Percentiles rank a stretch among this genome's conserved stretches.
phyloP scores from a whole-genome alignment of 2,888 invertebrate species.

The Cosmopolites sordidus region DNA sequence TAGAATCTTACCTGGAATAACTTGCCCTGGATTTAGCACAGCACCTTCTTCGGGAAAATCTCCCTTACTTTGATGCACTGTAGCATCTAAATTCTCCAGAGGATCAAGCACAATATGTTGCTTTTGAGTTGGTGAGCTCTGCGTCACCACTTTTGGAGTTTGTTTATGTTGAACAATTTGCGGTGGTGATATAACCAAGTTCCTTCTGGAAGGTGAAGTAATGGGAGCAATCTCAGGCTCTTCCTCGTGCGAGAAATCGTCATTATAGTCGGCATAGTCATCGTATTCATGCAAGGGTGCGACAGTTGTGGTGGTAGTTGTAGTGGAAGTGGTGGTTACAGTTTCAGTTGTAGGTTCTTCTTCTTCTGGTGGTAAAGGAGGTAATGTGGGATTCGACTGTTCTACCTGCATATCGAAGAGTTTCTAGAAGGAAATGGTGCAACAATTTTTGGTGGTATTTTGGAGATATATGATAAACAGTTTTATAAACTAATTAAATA shows the following conservation, averaged over 20 bases:
- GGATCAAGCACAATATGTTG: constrained; percentile 62
- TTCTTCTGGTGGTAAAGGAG: neutral
- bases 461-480: too few relatives aligned
- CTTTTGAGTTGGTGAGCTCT: constrained; percentile 48
- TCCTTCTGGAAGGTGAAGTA: constrained; percentile 13
- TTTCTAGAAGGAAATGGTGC: constrained; percentile 13
- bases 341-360: neutral
- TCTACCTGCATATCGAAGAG: constrained; percentile 23
- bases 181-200: constrained; percentile 3
- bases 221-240: constrained; percentile 47
- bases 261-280: constrained; percentile 49
- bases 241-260: constrained; percentile 57
- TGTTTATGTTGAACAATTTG: neutral
- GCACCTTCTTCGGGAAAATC: constrained; percentile 52
- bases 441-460: too few relatives aligned
- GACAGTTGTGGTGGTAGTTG: neutral
- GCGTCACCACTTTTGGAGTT: constrained; percentile 15
- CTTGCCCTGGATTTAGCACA: constrained; percentile 61
- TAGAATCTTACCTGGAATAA: constrained; percentile 50
- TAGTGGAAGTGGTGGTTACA: neutral
- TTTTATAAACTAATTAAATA: too few relatives aligned
- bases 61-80: constrained; percentile 57
- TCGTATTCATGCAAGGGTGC: constrained; percentile 43
- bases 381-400: constrained; percentile 1
- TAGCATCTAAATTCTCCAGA: constrained; percentile 56